Percentiles rank a stretch among this genome's conserved stretches.
Conservation (phyloP, 2,888 invertebrate genomes). For the Phyto melanocephala region DNA sequence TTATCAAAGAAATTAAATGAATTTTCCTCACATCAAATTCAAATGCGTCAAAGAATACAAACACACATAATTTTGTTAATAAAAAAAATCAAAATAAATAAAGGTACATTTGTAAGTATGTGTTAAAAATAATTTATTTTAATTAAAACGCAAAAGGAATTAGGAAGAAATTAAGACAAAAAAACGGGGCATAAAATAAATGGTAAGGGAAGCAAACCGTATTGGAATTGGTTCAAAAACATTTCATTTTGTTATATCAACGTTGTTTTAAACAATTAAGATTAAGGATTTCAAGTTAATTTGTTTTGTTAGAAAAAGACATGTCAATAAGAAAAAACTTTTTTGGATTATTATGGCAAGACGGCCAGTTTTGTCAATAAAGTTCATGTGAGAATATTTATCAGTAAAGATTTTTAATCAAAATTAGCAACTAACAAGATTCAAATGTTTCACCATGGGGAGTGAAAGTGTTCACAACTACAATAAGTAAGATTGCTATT, state of each 20-base stretch:
- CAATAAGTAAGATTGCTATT: too few relatives aligned
- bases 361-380: too few relatives aligned
- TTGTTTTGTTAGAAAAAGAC: too few relatives aligned
- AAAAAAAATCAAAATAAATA: not conserved
- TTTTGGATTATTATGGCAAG: too few relatives aligned
- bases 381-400: too few relatives aligned
- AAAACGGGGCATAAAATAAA: too few relatives aligned
- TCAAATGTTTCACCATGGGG: too few relatives aligned
- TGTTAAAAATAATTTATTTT: conserved; percentile 3
- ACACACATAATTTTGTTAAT: not conserved
- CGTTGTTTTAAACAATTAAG: not conserved
- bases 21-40: conserved; percentile 7
- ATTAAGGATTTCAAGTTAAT: too few relatives aligned
- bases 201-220: not conserved
- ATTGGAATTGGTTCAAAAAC: not conserved
- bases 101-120: not conserved
- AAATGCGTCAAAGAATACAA: conserved; percentile 25
- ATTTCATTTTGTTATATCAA: not conserved
- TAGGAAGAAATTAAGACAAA: not conserved
- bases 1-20: not conserved
- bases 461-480: too few relatives aligned
- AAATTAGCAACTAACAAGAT: too few relatives aligned
- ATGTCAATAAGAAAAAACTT: too few relatives aligned
- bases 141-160: not conserved
- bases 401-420: too few relatives aligned